Evolutionary conservation across 2,888 invertebrate genomes (phyloP).

Genomic region (Scrobipalpa costella): DNA sequence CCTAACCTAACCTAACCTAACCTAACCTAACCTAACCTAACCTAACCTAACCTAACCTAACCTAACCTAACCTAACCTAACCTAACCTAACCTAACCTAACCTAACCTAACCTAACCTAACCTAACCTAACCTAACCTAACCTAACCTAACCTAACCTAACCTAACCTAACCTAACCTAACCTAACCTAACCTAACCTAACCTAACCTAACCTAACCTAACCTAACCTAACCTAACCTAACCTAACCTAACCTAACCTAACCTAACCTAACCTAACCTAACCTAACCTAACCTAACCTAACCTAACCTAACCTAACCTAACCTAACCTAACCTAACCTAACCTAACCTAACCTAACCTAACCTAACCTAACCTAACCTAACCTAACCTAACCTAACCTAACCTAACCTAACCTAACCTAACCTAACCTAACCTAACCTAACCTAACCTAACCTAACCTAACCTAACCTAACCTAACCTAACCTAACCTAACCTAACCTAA

Average conservation of each 20-base stretch:
- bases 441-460: slow-evolving; percentile 34
- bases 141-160: slow-evolving; percentile 27
- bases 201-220: slow-evolving; percentile 35
- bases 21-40: slow-evolving; percentile 17
- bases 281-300: slow-evolving; percentile 31
- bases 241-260: slow-evolving; percentile 36
- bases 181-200: slow-evolving; percentile 36
- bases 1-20: slow-evolving; percentile 15
- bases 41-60: slow-evolving; percentile 7
- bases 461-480: slow-evolving; percentile 35
- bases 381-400: slow-evolving; percentile 27
- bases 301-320: slow-evolving; percentile 31
- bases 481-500: slow-evolving; percentile 35
- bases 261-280: slow-evolving; percentile 33
- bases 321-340: slow-evolving; percentile 31
- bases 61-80: slow-evolving; percentile 15
- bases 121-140: slow-evolving; percentile 26
- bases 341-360: slow-evolving; percentile 31
- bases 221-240: slow-evolving; percentile 35
- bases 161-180: slow-evolving; percentile 29
- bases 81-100: slow-evolving; percentile 7
- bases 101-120: neutral
- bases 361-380: slow-evolving; percentile 29
- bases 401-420: slow-evolving; percentile 26
- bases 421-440: slow-evolving; percentile 33